These are phyloP conservation scores for Clivina fossor DNA, from an alignment of 2,888 invertebrate species.

Conservation along the genomic window DNA sequence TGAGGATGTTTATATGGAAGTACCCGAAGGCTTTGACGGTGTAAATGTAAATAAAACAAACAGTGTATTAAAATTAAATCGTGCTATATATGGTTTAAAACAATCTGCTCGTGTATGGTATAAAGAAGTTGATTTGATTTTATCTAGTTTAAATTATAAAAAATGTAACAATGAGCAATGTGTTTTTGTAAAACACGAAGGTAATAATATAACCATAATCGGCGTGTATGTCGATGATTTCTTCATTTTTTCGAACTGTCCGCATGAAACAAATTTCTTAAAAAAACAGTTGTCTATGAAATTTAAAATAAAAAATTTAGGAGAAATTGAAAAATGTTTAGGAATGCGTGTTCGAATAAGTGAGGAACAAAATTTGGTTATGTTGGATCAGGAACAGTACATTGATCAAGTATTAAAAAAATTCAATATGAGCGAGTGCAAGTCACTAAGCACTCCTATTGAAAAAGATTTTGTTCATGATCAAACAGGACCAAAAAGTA, in stretches of 20 bases:
- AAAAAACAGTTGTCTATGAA: slow-evolving; percentile 3
- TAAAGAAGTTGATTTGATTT: slow-evolving; percentile 6
- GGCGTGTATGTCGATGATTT: slow-evolving; percentile 33
- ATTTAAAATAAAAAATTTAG: slow-evolving; percentile 15
- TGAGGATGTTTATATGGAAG: neutral
- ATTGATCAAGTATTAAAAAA: slow-evolving; percentile 1
- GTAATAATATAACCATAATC: neutral
- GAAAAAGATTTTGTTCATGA: slow-evolving; percentile 8
- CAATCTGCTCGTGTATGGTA: slow-evolving; percentile 26
- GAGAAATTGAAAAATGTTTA: slow-evolving; percentile 2
- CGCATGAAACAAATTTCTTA: slow-evolving; percentile 7
- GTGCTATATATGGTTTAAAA: slow-evolving; percentile 23
- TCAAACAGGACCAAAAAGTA: neutral
- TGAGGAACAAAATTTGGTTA: slow-evolving; percentile 2
- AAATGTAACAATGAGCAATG: slow-evolving; percentile 1
- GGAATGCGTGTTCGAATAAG: slow-evolving; percentile 3
- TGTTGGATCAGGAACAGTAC: slow-evolving; percentile 3
- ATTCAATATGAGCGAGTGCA: slow-evolving; percentile 12
- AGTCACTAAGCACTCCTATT: neutral
- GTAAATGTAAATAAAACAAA: neutral
- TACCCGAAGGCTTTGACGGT: neutral
- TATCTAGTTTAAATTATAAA: slow-evolving; percentile 4
- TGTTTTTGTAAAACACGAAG: neutral
- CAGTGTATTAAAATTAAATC: neutral
- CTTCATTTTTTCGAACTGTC: slow-evolving; percentile 25